Evolutionary conservation across 2,113 vertebrate genomes (phyloP).

Genomic region (Hemiprocne comata): DNA sequence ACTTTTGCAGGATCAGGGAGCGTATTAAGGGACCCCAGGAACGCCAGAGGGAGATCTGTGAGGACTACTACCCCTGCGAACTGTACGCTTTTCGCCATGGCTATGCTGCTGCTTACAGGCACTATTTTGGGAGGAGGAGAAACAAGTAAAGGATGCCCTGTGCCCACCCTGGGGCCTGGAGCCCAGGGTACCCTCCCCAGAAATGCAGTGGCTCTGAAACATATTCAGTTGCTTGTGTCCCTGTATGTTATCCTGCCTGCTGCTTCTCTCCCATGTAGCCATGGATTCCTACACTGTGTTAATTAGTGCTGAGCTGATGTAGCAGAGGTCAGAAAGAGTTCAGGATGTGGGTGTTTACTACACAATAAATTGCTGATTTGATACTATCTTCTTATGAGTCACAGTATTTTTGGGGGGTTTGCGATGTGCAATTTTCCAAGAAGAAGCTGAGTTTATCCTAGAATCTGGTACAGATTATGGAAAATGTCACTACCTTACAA

Average conservation of each 20-base stretch:
- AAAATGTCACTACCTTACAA: background rate
- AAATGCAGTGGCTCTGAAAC: slow-evolving; percentile 56
- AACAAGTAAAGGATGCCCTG: slow-evolving; percentile 30
- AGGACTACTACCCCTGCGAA: slow-evolving; percentile 86
- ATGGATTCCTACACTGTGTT: slow-evolving; percentile 27
- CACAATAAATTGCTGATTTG: slow-evolving; percentile 75
- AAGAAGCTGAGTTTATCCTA: background rate
- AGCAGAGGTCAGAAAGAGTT: slow-evolving; percentile 44
- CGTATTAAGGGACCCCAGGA: slow-evolving; percentile 78
- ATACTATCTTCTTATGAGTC: slow-evolving; percentile 57
- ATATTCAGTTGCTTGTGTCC: slow-evolving; percentile 64
- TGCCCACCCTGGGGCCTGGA: slow-evolving; percentile 1
- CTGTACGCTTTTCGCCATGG: slow-evolving; percentile 77
- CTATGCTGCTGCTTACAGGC: slow-evolving; percentile 81
- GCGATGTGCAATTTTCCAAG: background rate
- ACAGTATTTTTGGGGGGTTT: slow-evolving; percentile 5
- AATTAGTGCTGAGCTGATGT: slow-evolving; percentile 31
- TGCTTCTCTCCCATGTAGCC: slow-evolving; percentile 35
- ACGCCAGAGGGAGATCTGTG: slow-evolving; percentile 85
- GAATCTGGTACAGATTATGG: background rate
- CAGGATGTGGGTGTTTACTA: slow-evolving; percentile 51
- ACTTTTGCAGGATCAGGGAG: slow-evolving; percentile 68
- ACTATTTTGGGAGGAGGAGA: slow-evolving; percentile 74
- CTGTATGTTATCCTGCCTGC: slow-evolving; percentile 52
- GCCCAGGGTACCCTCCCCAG: slow-evolving; percentile 9